Conservation (phyloP, 2,888 invertebrate species). For the Brachylomia viminalis region DNA sequence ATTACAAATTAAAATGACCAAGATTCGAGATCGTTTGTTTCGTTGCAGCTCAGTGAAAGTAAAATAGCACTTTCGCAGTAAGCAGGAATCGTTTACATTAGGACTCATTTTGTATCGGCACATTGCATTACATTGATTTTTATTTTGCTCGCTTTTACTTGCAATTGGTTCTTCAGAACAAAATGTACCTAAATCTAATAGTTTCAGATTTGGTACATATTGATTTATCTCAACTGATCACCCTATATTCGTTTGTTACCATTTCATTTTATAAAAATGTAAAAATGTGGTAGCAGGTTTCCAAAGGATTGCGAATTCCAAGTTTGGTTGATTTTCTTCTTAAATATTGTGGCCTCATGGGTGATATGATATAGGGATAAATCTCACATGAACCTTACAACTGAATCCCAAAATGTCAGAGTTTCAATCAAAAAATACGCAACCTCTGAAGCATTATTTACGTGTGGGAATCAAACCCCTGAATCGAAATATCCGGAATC, state of each 20-base stretch:
- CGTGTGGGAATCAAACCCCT: too few species aligned
- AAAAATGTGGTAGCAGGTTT: neutral
- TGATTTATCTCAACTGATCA: neutral
- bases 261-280: neutral
- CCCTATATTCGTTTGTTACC: neutral
- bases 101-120: neutral
- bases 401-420: neutral
- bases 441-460: neutral
- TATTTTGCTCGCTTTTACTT: neutral
- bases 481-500: too few species aligned
- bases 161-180: neutral
- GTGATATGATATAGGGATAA: neutral
- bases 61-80: neutral
- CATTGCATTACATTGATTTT: neutral
- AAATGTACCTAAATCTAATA: neutral
- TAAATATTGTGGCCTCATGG: neutral
- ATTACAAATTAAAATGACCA: conserved; percentile 11
- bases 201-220: neutral
- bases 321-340: too few species aligned
- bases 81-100: conserved; percentile 3
- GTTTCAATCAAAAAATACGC: neutral
- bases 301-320: neutral
- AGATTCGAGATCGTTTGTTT: neutral
- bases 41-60: conserved; percentile 35
- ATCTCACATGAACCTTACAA: neutral